These are phyloP conservation scores for Phainopepla nitens DNA, from an alignment of 2,113 vertebrate species.

Conservation along the genomic window DNA sequence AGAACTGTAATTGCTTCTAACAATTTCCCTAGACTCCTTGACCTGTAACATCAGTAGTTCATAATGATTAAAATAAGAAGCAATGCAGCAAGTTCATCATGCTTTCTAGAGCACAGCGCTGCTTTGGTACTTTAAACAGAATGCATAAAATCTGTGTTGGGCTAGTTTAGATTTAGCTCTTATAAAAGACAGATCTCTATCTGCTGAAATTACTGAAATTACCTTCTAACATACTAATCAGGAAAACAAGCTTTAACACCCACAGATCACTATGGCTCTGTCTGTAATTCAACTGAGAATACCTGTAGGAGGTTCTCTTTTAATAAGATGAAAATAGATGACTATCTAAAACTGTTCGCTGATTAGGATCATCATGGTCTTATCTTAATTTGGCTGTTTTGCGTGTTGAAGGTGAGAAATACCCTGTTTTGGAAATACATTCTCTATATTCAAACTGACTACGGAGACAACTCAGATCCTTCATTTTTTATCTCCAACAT, in stretches of 20 bases:
- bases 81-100: background rate
- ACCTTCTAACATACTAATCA: background rate
- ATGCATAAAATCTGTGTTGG: background rate
- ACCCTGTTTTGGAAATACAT: background rate
- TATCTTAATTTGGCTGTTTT: background rate
- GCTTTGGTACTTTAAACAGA: background rate
- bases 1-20: background rate
- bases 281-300: background rate
- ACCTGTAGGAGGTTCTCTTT: background rate
- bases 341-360: background rate
- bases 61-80: background rate
- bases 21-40: background rate
- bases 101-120: background rate
- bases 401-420: background rate
- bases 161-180: background rate
- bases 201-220: background rate
- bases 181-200: background rate
- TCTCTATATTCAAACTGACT: background rate
- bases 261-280: background rate
- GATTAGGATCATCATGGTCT: background rate
- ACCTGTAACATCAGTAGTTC: background rate
- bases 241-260: background rate
- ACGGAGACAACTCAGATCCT: background rate
- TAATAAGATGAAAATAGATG: background rate
- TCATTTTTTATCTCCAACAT: background rate